Percentiles rank a stretch among this genome's conserved stretches.
phyloP scores from a whole-genome alignment of 2,888 invertebrate genomes.

The Sesia bembeciformis region DNA sequence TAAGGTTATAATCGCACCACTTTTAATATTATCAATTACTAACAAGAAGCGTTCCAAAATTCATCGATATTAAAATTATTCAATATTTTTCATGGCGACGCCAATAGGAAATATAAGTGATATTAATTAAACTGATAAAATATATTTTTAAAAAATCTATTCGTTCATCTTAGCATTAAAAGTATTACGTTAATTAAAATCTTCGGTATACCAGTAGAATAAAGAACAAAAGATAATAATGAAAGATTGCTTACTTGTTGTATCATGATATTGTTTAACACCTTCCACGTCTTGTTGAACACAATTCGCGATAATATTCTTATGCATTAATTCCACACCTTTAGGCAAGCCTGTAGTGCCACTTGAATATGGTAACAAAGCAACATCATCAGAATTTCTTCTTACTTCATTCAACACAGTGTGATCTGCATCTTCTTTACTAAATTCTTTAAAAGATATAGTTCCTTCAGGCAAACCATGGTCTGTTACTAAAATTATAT shows the following conservation, averaged over 20 bases:
- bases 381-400: slow-evolving; percentile 67
- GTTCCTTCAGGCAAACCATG: slow-evolving; percentile 56
- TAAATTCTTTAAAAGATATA: slow-evolving; percentile 75
- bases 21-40: no score
- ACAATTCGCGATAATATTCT: slow-evolving; percentile 64
- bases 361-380: slow-evolving; percentile 85
- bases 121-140: neutral
- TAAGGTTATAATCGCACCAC: no score
- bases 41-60: no score
- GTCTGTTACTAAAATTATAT: slow-evolving; percentile 51
- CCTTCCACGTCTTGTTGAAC: slow-evolving; percentile 32
- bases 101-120: neutral
- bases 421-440: slow-evolving; percentile 62
- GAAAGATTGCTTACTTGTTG: slow-evolving; percentile 34
- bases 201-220: no score
- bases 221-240: no score
- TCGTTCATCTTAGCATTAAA: no score
- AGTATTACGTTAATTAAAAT: no score
- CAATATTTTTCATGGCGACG: no score
- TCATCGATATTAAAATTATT: no score
- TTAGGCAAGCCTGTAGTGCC: slow-evolving; percentile 89
- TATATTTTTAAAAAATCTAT: no score
- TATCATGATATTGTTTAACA: slow-evolving; percentile 30
- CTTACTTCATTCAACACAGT: slow-evolving; percentile 50
- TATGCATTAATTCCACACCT: slow-evolving; percentile 79